Evolutionary conservation across 2,888 invertebrate genomes (phyloP).

Genomic region (Drosophila birchii): DNA sequence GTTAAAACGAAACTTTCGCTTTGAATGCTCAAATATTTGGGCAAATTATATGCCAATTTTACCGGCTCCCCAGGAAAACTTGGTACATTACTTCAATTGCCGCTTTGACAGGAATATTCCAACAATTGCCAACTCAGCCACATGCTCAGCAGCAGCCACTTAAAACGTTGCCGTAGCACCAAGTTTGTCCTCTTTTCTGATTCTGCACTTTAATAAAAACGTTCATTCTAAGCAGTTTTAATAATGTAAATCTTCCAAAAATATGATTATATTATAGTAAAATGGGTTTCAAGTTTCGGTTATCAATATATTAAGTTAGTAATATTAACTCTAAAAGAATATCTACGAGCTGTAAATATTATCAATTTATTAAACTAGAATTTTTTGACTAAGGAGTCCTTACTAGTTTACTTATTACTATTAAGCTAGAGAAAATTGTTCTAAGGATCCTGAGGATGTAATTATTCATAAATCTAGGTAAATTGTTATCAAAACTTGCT

Average conservation of each 20-base stretch:
- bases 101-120: slow-evolving; percentile 24
- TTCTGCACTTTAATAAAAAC: slow-evolving; percentile 2
- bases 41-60: slow-evolving; percentile 15
- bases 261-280: neutral
- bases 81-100: slow-evolving; percentile 14
- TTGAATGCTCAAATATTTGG: slow-evolving; percentile 27
- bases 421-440: neutral
- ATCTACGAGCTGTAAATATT: neutral
- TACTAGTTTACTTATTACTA: neutral
- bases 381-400: no score
- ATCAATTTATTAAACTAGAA: neutral
- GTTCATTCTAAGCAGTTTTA: neutral
- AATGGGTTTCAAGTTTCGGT: neutral
- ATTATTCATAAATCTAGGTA: neutral
- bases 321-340: neutral
- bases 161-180: slow-evolving; percentile 8
- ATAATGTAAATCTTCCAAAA: neutral
- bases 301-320: no score
- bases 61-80: slow-evolving; percentile 2
- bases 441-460: neutral
- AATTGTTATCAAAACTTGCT: no score
- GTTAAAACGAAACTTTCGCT: slow-evolving; percentile 3
- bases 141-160: slow-evolving; percentile 17
- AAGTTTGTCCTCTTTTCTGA: neutral
- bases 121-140: slow-evolving; percentile 20